Evolutionary conservation across 1,140 invertebrate species (phyloP).

Genomic region (Euura saliciscinereae): DNA sequence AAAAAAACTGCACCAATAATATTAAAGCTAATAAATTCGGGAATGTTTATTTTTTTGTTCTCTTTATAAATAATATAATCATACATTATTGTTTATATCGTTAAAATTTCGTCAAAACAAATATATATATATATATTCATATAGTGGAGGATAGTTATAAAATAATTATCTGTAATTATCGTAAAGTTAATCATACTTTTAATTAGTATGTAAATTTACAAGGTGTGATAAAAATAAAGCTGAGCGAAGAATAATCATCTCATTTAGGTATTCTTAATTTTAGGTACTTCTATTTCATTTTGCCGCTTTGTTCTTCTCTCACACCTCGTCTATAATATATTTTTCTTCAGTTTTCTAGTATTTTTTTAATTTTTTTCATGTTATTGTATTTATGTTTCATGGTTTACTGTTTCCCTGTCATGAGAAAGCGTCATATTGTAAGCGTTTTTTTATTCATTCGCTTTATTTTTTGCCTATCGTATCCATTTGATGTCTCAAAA

Average conservation of each 20-base stretch:
- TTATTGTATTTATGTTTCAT: slow-evolving; percentile 31
- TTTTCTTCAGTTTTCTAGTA: slow-evolving; percentile 10
- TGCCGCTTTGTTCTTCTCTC: background rate
- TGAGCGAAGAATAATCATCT: background rate
- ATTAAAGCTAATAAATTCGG: background rate
- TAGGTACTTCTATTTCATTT: no score
- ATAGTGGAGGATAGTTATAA: background rate
- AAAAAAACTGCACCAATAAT: background rate
- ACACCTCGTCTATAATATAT: background rate
- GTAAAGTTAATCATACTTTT: background rate
- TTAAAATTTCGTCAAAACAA: background rate
- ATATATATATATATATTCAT: background rate
- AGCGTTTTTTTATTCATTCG: slow-evolving; percentile 14
- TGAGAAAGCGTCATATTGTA: slow-evolving; percentile 26
- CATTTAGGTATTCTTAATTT: background rate
- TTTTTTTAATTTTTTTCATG: slow-evolving; percentile 29
- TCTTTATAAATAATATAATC: background rate
- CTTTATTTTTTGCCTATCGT: background rate
- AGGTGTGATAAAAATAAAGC: slow-evolving; percentile 2
- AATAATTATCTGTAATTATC: background rate
- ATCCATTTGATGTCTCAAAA: background rate
- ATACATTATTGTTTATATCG: background rate
- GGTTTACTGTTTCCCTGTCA: slow-evolving; percentile 27
- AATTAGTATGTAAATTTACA: slow-evolving; percentile 1
- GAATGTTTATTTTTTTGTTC: background rate